These are phyloP conservation scores for Phoebastria nigripes DNA, from an alignment of 2,797 vertebrate genomes.

Conservation along the genomic window DNA sequence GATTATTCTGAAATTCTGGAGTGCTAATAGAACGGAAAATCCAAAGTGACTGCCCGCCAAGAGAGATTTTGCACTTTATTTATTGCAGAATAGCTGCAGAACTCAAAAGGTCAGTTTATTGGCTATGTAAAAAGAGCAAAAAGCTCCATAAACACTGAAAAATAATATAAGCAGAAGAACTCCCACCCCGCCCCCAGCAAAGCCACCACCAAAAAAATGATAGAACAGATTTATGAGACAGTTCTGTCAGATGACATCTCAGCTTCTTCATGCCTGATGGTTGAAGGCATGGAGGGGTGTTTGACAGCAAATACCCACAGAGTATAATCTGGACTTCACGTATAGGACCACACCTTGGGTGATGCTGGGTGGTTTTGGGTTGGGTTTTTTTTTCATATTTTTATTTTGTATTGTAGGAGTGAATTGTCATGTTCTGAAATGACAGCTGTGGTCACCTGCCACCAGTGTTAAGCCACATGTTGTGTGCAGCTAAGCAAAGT, in stretches of 20 bases:
- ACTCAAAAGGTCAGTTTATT: neutral
- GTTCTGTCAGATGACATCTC: neutral
- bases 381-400: neutral
- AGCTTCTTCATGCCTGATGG: neutral
- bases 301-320: neutral
- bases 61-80: conserved; percentile 25
- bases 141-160: neutral
- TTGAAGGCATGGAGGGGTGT: rapidly evolving
- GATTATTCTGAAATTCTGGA: neutral
- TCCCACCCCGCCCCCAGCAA: neutral
- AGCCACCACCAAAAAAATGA: neutral
- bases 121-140: neutral
- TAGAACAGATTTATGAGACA: neutral
- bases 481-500: neutral
- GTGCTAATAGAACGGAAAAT: neutral
- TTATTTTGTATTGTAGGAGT: neutral
- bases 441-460: neutral
- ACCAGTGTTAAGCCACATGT: neutral
- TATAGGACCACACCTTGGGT: neutral
- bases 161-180: neutral
- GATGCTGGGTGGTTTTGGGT: neutral
- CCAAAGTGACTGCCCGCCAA: neutral
- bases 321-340: neutral
- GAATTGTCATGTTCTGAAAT: neutral
- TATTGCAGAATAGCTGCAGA: neutral